phyloP scores from a whole-genome alignment of 2,113 vertebrate species.

The Pagrus major region DNA sequence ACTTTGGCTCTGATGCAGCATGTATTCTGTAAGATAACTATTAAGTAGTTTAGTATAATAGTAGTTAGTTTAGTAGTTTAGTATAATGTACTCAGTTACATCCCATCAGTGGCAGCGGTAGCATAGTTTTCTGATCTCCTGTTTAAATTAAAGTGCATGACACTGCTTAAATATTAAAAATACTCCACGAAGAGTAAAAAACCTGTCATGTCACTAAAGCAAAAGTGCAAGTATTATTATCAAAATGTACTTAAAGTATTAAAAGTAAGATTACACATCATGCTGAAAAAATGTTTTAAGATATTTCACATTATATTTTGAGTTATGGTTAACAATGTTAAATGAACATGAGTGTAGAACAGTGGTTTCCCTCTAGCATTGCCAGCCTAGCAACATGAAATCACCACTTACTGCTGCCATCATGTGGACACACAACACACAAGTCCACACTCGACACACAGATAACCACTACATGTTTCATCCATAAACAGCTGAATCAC shows the following conservation, averaged over 20 bases:
- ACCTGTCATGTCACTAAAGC: not conserved
- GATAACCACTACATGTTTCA: not conserved
- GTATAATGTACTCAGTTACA: too few relatives aligned
- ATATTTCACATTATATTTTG: not conserved
- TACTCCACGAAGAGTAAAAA: not conserved
- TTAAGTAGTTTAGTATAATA: too few relatives aligned
- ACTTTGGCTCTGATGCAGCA: too few relatives aligned
- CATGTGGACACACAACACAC: slow-evolving; percentile 76
- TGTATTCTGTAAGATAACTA: too few relatives aligned
- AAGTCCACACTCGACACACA: not conserved
- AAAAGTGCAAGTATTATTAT: not conserved
- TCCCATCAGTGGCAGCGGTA: too few relatives aligned
- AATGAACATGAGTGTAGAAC: not conserved
- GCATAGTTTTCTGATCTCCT: too few relatives aligned
- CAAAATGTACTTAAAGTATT: not conserved
- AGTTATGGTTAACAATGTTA: too few relatives aligned
- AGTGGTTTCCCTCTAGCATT: not conserved
- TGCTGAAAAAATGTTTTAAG: not conserved
- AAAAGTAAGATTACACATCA: not conserved
- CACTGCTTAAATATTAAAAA: not conserved
- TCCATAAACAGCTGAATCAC: not conserved
- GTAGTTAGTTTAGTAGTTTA: too few relatives aligned
- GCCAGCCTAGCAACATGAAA: not conserved
- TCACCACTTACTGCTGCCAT: slow-evolving; percentile 59
- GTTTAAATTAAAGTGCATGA: too few relatives aligned